phyloP scores from a whole-genome alignment of 2,888 invertebrate genomes.

The Aquatica leii region DNA sequence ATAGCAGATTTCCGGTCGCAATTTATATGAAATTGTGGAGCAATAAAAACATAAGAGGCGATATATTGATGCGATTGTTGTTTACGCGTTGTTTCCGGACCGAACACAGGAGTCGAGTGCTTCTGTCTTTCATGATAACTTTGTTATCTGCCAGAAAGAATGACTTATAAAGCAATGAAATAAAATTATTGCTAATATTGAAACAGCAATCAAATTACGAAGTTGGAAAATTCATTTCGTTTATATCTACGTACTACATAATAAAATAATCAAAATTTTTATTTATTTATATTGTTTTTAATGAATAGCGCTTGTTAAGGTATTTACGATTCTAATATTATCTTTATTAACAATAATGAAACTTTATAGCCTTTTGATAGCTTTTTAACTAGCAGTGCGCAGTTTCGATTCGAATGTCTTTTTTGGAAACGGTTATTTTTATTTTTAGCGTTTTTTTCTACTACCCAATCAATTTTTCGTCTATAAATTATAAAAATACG shows the following conservation, averaged over 20 bases:
- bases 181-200: constrained; percentile 21
- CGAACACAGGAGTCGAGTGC: constrained; percentile 17
- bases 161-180: constrained; percentile 22
- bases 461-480: too few relatives aligned
- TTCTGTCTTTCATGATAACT: constrained; percentile 24
- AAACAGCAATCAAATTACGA: constrained; percentile 16
- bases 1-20: constrained; percentile 46
- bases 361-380: not conserved
- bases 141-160: constrained; percentile 20
- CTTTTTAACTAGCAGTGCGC: too few relatives aligned
- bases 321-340: constrained; percentile 4
- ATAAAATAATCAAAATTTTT: constrained; percentile 12
- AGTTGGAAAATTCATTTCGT: constrained; percentile 8
- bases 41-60: constrained; percentile 44
- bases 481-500: too few relatives aligned
- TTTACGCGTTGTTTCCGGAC: constrained; percentile 41
- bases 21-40: constrained; percentile 47
- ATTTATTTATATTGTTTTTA: constrained; percentile 1
- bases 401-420: too few relatives aligned
- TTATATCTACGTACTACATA: constrained; percentile 2
- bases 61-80: constrained; percentile 37
- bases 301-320: not conserved
- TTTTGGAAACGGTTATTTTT: too few relatives aligned
- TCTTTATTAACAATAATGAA: constrained; percentile 7
- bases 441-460: too few relatives aligned